phyloP scores from a whole-genome alignment of 2,797 vertebrate genomes.

The Peromyscus eremicus region DNA sequence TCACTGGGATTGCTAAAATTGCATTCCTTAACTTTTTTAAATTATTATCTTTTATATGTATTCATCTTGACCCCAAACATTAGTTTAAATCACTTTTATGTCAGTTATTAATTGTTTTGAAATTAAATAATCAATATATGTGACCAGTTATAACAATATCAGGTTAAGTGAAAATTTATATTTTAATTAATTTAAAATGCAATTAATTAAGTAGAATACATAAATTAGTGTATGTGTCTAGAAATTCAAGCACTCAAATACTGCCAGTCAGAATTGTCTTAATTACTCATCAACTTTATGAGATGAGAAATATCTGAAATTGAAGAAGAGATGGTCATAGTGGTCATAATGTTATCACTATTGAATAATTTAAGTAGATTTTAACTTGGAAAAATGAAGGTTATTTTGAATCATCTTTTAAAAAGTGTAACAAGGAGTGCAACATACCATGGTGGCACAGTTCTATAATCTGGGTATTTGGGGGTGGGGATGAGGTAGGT shows the following conservation, averaged over 20 bases:
- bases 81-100: not conserved
- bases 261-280: not conserved
- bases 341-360: not conserved
- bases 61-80: not conserved
- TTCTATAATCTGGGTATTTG: too few relatives aligned
- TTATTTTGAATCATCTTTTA: not conserved
- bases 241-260: slow-evolving; percentile 5
- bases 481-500: not conserved
- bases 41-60: slow-evolving; percentile 1
- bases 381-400: slow-evolving; percentile 10
- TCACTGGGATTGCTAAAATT: too few relatives aligned
- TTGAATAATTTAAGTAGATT: not conserved
- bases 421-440: not conserved
- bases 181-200: slow-evolving; percentile 1
- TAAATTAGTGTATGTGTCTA: not conserved
- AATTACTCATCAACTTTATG: not conserved
- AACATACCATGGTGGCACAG: not conserved
- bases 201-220: not conserved
- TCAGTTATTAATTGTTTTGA: not conserved
- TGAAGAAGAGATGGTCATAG: not conserved
- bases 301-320: not conserved
- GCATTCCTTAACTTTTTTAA: not conserved
- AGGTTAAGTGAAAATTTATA: not conserved
- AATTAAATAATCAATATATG: not conserved
- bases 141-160: not conserved